phyloP scores from a whole-genome alignment of 2,888 invertebrate species.

The Sesia bembeciformis region DNA sequence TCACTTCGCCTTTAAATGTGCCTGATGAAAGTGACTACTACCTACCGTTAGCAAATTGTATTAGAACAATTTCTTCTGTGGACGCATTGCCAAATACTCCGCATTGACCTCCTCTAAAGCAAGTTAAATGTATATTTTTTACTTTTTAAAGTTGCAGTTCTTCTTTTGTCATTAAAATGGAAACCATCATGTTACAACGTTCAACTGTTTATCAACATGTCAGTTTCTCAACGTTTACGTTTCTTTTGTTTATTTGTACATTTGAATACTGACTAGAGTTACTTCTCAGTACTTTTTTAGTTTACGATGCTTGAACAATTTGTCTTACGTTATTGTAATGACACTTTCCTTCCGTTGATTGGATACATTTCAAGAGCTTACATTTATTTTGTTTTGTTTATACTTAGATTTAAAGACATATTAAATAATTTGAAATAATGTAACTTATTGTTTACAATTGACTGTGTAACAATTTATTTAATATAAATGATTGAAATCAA shows the following conservation, averaged over 20 bases:
- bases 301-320: no score
- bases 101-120: conserved; percentile 3
- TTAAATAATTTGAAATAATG: no score
- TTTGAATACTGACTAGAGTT: no score
- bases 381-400: no score
- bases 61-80: conserved; percentile 57
- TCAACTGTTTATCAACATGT: conserved; percentile 13
- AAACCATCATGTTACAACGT: conserved; percentile 21
- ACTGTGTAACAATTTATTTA: no score
- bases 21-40: conserved; percentile 67
- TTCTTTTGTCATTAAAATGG: not conserved
- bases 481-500: no score
- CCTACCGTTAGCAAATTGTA: conserved; percentile 67
- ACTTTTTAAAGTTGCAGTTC: conserved; percentile 8
- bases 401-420: no score
- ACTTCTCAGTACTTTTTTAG: no score
- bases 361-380: no score
- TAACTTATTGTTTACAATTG: no score
- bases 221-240: conserved; percentile 46
- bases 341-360: no score
- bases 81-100: conserved; percentile 40
- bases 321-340: no score
- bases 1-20: conserved; percentile 70
- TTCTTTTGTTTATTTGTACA: conserved; percentile 40
- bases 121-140: not conserved